Percentiles rank a stretch among this genome's conserved stretches.
Evolutionary conservation across 2,113 vertebrate species (phyloP).

Genomic region (Ellobius talpinus): DNA sequence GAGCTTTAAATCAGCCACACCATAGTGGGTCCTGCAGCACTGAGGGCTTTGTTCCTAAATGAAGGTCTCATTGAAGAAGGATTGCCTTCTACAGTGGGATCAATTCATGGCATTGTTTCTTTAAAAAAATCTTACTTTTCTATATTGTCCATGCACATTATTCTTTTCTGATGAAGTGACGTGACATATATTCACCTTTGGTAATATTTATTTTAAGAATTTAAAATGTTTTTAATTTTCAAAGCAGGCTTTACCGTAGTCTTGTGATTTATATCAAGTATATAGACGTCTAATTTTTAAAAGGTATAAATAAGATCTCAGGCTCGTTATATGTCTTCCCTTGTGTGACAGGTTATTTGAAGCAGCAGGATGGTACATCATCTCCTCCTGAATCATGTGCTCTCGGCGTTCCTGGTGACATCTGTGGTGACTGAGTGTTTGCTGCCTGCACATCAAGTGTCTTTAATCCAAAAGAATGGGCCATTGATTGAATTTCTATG

Average conservation of each 20-base stretch:
- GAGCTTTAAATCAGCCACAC: slow-evolving; percentile 73
- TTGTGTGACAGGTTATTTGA: background rate
- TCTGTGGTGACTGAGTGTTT: background rate
- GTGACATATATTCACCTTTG: background rate
- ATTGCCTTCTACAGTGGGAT: background rate
- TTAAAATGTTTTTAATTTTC: background rate
- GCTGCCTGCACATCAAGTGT: background rate
- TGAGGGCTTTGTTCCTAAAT: slow-evolving; percentile 54
- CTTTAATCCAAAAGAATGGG: slow-evolving; percentile 16
- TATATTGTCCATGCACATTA: background rate
- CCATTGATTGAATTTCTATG: slow-evolving; percentile 12
- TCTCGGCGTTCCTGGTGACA: background rate
- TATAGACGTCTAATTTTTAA: slow-evolving; percentile 30
- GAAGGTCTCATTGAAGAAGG: slow-evolving; percentile 57
- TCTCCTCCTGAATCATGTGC: background rate
- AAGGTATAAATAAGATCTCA: background rate
- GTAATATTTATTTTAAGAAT: slow-evolving; percentile 9
- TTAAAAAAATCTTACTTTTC: background rate
- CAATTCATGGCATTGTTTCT: background rate
- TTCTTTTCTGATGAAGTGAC: slow-evolving; percentile 5
- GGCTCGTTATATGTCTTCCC: background rate
- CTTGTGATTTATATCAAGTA: background rate
- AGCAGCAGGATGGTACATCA: background rate
- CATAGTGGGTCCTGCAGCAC: slow-evolving; percentile 12
- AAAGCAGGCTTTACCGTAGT: background rate